Percentiles rank a stretch among this genome's conserved stretches.
phyloP scores from a whole-genome alignment of 2,888 invertebrate species.

The Gisinianus flammeolus region DNA sequence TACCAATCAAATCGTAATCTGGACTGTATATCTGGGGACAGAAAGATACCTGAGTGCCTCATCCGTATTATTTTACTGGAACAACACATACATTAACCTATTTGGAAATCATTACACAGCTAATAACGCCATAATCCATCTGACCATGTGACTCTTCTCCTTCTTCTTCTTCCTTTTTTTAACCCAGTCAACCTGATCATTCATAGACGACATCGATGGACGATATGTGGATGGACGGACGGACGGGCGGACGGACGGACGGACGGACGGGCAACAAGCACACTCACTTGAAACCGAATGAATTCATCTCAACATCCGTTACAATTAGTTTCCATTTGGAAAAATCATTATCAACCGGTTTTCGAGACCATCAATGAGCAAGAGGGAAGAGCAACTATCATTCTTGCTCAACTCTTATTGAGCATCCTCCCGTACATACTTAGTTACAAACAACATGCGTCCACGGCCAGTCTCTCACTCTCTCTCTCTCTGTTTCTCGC shows the following conservation, averaged over 20 bases:
- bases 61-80: neutral
- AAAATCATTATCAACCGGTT: slow-evolving; percentile 52
- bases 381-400: neutral
- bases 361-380: slow-evolving; percentile 23
- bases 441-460: neutral
- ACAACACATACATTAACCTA: neutral
- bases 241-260: too few species aligned
- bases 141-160: slow-evolving; percentile 1
- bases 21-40: neutral
- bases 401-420: slow-evolving; percentile 18
- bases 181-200: neutral
- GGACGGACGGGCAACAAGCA: too few species aligned
- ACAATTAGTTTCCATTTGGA: slow-evolving; percentile 55
- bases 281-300: neutral
- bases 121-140: slow-evolving; percentile 21
- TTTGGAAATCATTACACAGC: slow-evolving; percentile 28
- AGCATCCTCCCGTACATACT: neutral
- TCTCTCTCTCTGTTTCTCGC: neutral
- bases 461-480: neutral
- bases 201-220: too few species aligned
- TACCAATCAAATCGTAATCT: slow-evolving; percentile 34
- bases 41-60: neutral
- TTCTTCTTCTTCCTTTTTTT: neutral
- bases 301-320: slow-evolving; percentile 11
- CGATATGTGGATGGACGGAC: neutral